Conservation (phyloP, 2,113 vertebrate genomes). For the Stegastes partitus region DNA sequence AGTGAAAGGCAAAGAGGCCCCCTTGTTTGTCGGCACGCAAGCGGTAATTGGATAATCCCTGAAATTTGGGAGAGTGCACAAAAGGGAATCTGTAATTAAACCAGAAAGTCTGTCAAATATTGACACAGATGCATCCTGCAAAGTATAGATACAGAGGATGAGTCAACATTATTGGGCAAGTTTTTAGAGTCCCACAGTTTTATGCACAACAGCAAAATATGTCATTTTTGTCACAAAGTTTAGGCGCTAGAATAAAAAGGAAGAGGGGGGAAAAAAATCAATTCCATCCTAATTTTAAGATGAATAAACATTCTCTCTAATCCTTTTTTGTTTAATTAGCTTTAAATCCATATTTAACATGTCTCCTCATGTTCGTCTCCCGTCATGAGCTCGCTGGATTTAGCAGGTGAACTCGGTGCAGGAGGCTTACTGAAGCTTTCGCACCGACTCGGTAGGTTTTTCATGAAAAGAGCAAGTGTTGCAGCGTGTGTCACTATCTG, state of each 20-base stretch:
- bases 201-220: slow-evolving; percentile 26
- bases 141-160: slow-evolving; percentile 63
- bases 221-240: slow-evolving; percentile 31
- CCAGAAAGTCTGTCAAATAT: slow-evolving; percentile 77
- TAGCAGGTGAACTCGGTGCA: neutral
- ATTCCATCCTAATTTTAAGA: slow-evolving; percentile 25
- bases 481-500: slow-evolving; percentile 11
- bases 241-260: slow-evolving; percentile 13
- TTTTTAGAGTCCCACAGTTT: slow-evolving; percentile 29
- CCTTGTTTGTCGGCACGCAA: slow-evolving; percentile 79
- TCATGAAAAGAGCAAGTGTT: slow-evolving; percentile 34
- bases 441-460: slow-evolving; percentile 5
- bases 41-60: slow-evolving; percentile 82
- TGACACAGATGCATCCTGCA: slow-evolving; percentile 78
- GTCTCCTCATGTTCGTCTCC: slow-evolving; percentile 24
- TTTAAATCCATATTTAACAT: slow-evolving; percentile 41
- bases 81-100: slow-evolving; percentile 81
- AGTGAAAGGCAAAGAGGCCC: slow-evolving; percentile 76
- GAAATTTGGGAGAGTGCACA: slow-evolving; percentile 75
- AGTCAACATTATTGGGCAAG: slow-evolving; percentile 55
- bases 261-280: neutral
- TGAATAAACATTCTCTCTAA: slow-evolving; percentile 19
- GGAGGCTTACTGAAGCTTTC: neutral
- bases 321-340: slow-evolving; percentile 31
- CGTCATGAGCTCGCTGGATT: slow-evolving; percentile 12